These are phyloP conservation scores for Platalea minor DNA, from an alignment of 2,797 vertebrate genomes.

Conservation along the genomic window DNA sequence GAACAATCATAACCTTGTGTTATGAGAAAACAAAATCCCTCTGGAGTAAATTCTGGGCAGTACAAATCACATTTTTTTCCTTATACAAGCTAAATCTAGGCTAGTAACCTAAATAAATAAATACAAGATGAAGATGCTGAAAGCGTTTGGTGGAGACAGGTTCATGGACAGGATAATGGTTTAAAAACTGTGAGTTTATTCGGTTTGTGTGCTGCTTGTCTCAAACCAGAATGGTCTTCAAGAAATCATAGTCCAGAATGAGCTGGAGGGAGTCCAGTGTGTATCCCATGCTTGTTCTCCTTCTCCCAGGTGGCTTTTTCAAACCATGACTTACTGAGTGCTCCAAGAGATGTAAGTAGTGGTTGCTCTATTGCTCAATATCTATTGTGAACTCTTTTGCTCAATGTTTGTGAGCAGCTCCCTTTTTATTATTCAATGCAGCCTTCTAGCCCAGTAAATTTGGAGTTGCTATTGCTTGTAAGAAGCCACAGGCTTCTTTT, in stretches of 20 bases:
- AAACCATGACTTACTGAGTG: rapidly evolving
- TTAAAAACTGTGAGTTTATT: background rate
- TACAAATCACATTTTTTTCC: background rate
- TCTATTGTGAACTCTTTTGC: background rate
- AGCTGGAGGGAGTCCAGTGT: background rate
- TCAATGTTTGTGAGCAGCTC: background rate
- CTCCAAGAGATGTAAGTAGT: background rate
- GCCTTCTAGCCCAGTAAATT: background rate
- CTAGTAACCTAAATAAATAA: background rate
- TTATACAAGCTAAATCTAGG: background rate
- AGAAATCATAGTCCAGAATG: background rate
- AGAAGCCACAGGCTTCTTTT: background rate
- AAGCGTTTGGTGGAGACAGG: background rate
- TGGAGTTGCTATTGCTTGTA: background rate
- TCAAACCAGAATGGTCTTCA: background rate
- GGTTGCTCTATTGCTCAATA: background rate
- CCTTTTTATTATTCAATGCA: background rate
- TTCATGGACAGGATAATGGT: background rate
- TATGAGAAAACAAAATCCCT: background rate
- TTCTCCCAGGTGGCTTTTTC: background rate
- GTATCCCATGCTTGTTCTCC: background rate
- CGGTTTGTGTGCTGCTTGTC: background rate
- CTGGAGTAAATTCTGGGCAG: background rate
- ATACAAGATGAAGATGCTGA: background rate
- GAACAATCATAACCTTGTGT: background rate